Evolutionary conservation across 2,797 vertebrate genomes (phyloP).

Genomic region (Clarias platycephalus): DNA sequence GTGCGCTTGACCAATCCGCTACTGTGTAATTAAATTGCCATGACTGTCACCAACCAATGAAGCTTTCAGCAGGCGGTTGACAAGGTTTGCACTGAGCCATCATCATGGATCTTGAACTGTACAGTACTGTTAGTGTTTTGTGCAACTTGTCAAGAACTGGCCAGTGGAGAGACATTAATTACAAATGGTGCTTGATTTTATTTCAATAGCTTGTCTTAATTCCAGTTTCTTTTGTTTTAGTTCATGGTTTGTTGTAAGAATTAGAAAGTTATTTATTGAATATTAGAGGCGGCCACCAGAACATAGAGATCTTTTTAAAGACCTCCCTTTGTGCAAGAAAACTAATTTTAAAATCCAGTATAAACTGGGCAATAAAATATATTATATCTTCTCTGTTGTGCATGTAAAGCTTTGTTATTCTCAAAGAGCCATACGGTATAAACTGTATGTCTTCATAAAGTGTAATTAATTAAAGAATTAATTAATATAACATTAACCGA

Average conservation of each 20-base stretch:
- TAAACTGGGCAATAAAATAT: not conserved
- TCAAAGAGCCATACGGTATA: not conserved
- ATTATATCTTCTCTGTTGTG: conserved; percentile 2
- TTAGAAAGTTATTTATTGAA: not conserved
- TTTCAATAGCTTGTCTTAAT: not conserved
- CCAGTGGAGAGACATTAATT: not conserved
- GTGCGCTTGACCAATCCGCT: not conserved
- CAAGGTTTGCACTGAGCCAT: not conserved
- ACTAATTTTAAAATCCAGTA: not conserved
- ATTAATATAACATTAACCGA: not conserved
- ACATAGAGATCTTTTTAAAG: not conserved
- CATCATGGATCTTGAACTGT: not conserved
- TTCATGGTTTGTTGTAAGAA: not conserved
- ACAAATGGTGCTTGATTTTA: not conserved
- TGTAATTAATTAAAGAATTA: not conserved
- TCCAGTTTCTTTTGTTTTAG: not conserved
- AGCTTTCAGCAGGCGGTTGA: not conserved
- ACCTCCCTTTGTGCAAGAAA: not conserved
- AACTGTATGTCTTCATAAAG: not conserved
- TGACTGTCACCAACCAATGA: not conserved
- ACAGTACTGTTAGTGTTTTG: not conserved
- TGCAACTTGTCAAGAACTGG: not conserved
- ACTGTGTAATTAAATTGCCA: conserved; percentile 1
- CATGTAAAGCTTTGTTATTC: not conserved
- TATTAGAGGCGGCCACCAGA: not conserved